Percentiles rank a stretch among this genome's conserved stretches.
These are phyloP conservation scores for Lineus longissimus DNA, from an alignment of 1,140 invertebrate species.

Conservation along the genomic window DNA sequence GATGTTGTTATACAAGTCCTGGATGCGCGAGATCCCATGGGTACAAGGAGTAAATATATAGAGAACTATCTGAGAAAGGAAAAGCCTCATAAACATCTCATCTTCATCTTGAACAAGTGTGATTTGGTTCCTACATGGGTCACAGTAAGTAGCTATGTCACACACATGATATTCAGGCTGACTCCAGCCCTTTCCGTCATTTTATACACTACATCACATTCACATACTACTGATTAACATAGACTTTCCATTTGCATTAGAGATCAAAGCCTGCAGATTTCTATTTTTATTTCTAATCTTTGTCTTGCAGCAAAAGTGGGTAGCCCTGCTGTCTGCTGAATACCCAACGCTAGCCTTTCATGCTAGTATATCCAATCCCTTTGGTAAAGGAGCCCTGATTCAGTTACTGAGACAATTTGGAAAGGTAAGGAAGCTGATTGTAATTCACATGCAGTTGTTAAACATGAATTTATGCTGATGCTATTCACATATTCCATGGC, in stretches of 20 bases:
- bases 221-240: no score
- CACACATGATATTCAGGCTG: no score
- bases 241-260: no score
- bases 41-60: constrained; percentile 88
- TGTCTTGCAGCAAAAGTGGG: constrained; percentile 68
- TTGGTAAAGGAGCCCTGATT: constrained; percentile 97
- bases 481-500: neutral
- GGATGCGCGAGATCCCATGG: constrained; percentile 91
- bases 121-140: constrained; percentile 94
- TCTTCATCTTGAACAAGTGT: constrained; percentile 94
- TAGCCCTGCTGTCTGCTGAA: constrained; percentile 84
- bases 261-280: no score
- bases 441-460: neutral
- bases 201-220: no score
- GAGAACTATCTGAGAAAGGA: constrained; percentile 85
- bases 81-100: constrained; percentile 89
- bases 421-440: constrained; percentile 63
- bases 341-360: constrained; percentile 98
- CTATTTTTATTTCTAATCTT: no score
- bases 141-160: constrained; percentile 59
- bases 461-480: neutral
- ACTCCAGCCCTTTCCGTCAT: no score
- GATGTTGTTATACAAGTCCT: constrained; percentile 92
- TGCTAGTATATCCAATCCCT: constrained; percentile 95
- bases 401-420: constrained; percentile 93